Base-by-base conservation (phyloP, 2,888 invertebrate species). In the Philonicus albiceps region DNA sequence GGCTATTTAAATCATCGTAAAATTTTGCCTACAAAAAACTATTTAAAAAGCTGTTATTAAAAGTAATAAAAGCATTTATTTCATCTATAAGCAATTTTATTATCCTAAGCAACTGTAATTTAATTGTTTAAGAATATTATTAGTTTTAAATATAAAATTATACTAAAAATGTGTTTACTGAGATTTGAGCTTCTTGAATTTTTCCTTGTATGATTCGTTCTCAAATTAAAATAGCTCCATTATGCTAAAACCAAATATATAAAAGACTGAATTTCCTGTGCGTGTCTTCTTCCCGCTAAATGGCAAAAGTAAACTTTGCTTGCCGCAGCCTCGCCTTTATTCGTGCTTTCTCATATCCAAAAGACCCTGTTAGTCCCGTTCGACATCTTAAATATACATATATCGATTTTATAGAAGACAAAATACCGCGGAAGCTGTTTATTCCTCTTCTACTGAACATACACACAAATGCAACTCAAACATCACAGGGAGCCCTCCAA, bases 391-490 rank as follows among this genome's bases (percentile, higher is more conserved):
- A 27, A 64, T 64, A 64, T 64, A 64, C 64, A 64, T 64, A 64
- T 78, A 49, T 78, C 22, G 78, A 78, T 78, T 78, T 49, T 37
- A 37, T 22, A 49, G 78, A 37, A 49, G 22, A 49, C 19, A 31
- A 19, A 81, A 53, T 34, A 34, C 34, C 30, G 13, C 31, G 81
- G 19, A 49, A 80, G 31, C 13, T 2, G 13, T 53, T 34, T 81
- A 27, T 55, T 64, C 81, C 55, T 55, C 11, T 81, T 8, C 31
- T 8, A 27, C 34, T 13, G 22, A 31, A 31, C 53, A 27, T 49
- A 13, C 53, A 81, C 34, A 81, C 81, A 55, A 81, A 11, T 81
- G 81, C 81, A 81, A 81, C 55, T 81, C 81, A 81, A 81, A 81
- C 64, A 81, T 81, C 81, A 55, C 27, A n/a, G 27, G 81, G 31